Conservation (phyloP, 2,113 vertebrate genomes). For the Archilochus colubris region DNA sequence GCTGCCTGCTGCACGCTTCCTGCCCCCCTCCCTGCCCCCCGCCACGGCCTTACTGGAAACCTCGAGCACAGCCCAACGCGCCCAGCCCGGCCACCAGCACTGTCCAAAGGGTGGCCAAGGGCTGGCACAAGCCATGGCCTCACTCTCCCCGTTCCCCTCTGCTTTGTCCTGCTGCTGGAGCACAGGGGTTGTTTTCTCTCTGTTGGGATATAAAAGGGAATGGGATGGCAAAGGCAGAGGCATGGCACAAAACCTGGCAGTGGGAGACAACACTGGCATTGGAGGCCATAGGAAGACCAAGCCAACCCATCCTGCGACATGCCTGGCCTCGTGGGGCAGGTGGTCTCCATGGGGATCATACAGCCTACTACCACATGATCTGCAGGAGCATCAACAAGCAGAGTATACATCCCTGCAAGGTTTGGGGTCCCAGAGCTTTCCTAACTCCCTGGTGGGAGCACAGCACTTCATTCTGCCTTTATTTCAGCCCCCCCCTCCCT, state of each 20-base stretch:
- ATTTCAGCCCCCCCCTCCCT: not conserved
- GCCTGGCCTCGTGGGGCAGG: not conserved
- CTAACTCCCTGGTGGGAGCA: not conserved
- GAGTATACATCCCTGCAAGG: not conserved
- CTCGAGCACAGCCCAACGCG: not conserved
- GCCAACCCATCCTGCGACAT: accelerated
- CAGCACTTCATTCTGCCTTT: not conserved
- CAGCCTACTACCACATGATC: not conserved
- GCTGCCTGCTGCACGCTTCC: slow-evolving; percentile 71
- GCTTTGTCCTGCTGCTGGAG: not conserved
- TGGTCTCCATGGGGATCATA: accelerated
- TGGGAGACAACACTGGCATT: accelerated
- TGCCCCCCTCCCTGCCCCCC: slow-evolving; percentile 55
- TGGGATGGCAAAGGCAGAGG: not conserved
- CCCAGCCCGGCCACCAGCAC: not conserved
- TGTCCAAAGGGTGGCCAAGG: not conserved
- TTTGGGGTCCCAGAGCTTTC: not conserved
- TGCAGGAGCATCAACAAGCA: not conserved
- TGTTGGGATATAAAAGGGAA: not conserved
- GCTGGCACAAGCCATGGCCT: not conserved
- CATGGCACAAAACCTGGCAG: not conserved
- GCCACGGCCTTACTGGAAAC: slow-evolving; percentile 73
- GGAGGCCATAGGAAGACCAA: not conserved
- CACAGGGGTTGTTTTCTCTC: not conserved
- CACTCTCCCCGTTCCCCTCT: not conserved